phyloP scores from a whole-genome alignment of 2,113 vertebrate species.

The Chloroceryle aenea region DNA sequence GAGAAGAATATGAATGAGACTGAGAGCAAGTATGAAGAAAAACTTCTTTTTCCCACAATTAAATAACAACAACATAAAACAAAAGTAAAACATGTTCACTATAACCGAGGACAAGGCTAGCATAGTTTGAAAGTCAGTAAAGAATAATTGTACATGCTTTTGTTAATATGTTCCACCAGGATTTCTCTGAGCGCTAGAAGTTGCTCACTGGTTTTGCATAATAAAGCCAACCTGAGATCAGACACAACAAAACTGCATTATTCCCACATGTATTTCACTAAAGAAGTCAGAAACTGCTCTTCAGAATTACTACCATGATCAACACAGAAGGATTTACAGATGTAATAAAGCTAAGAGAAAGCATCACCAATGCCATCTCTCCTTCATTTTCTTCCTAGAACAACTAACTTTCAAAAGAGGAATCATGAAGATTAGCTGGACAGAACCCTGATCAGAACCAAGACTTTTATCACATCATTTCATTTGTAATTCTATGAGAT shows the following conservation, averaged over 20 bases:
- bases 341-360: conserved; percentile 37
- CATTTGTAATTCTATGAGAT: not conserved
- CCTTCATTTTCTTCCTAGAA: conserved; percentile 15
- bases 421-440: not conserved
- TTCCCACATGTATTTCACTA: conserved; percentile 49
- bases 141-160: conserved; percentile 46
- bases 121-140: conserved; percentile 61
- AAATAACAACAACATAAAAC: conserved; percentile 8
- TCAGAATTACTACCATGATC: conserved; percentile 2
- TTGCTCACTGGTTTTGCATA: conserved; percentile 56
- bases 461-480: not conserved
- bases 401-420: conserved; percentile 8
- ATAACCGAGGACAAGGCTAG: not conserved
- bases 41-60: conserved; percentile 18
- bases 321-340: conserved; percentile 44
- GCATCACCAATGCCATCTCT: not conserved
- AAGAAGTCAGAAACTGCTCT: conserved; percentile 55
- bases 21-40: conserved; percentile 19
- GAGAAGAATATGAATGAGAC: conserved; percentile 12
- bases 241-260: conserved; percentile 66
- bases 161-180: conserved; percentile 58
- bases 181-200: conserved; percentile 40
- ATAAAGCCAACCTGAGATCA: conserved; percentile 65
- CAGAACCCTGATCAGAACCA: not conserved
- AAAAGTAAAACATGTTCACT: not conserved